Evolutionary conservation across 92 coral and sea anemone species (phyloP).

Genomic region (Phenganax subtilis): DNA sequence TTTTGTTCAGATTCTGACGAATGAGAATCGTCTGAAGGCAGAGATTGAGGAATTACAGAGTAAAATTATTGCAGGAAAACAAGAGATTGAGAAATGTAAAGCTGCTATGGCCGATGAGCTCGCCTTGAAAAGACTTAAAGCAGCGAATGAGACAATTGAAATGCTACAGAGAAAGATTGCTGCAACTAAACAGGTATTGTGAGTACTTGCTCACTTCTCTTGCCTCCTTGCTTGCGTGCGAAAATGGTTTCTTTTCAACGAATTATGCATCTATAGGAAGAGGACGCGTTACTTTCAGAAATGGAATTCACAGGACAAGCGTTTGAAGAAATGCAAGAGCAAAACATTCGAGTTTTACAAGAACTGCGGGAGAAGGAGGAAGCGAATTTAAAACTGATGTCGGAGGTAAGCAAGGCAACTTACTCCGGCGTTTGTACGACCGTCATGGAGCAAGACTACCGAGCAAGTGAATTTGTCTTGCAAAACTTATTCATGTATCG

Average conservation of each 20-base stretch:
- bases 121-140: constrained; percentile 76
- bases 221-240: neutral
- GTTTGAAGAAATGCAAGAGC: constrained; percentile 97
- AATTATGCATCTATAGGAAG: constrained; percentile 50
- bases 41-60: constrained; percentile 66
- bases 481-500: neutral
- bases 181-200: constrained; percentile 82
- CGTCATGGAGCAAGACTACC: neutral
- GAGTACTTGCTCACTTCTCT: too few species aligned
- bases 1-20: constrained; percentile 54
- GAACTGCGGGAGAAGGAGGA: constrained; percentile 92
- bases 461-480: neutral
- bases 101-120: constrained; percentile 93
- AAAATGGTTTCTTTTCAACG: too few species aligned
- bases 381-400: constrained; percentile 88
- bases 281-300: constrained; percentile 86
- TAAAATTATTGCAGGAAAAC: constrained; percentile 58
- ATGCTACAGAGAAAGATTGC: constrained; percentile 88
- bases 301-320: constrained; percentile 99
- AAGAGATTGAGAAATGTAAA: constrained; percentile 79
- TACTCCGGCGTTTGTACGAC: neutral
- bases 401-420: constrained; percentile 55
- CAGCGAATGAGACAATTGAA: constrained; percentile 88
- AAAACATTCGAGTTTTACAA: constrained; percentile 77
- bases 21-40: constrained; percentile 66